phyloP scores from a whole-genome alignment of 2,113 vertebrate species.

The Paedocypris sp. region DNA sequence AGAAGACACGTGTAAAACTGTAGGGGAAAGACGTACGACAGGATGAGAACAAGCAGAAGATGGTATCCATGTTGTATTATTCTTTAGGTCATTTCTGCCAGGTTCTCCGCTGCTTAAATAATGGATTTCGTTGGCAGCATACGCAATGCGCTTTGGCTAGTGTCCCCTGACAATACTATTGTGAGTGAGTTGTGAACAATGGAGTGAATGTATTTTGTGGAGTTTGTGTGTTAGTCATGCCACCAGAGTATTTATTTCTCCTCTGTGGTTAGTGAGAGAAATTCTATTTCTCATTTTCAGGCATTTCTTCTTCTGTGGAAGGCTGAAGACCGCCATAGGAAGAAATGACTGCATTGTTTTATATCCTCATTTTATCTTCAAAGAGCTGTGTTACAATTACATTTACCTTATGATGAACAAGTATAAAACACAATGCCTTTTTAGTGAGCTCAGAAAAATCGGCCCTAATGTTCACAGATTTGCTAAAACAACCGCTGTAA shows the following conservation, averaged over 20 bases:
- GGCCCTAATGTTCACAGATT: conserved; percentile 13
- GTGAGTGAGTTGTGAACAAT: conserved; percentile 19
- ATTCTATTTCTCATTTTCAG: not conserved
- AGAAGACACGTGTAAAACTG: too few species aligned
- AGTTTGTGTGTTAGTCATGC: not conserved
- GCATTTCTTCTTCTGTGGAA: not conserved
- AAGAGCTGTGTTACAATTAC: not conserved
- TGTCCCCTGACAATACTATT: conserved; percentile 22
- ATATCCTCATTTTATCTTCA: not conserved
- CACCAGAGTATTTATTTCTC: not conserved
- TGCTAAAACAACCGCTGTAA: too few species aligned
- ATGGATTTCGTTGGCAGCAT: conserved; percentile 23
- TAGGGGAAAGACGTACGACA: too few species aligned
- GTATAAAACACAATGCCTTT: conserved; percentile 2
- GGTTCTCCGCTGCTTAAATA: conserved; percentile 29
- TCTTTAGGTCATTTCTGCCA: conserved; percentile 19
- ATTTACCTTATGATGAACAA: not conserved
- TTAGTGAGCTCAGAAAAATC: not conserved
- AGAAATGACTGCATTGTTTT: not conserved
- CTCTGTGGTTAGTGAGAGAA: not conserved
- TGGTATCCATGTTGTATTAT: not conserved
- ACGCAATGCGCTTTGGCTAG: conserved; percentile 16
- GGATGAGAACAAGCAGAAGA: not conserved
- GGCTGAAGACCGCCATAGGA: not conserved
- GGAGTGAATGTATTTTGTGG: not conserved